Base-by-base conservation (phyloP, 2,113 vertebrate genomes). In the Sinocyclocheilus maitianheensis region DNA sequence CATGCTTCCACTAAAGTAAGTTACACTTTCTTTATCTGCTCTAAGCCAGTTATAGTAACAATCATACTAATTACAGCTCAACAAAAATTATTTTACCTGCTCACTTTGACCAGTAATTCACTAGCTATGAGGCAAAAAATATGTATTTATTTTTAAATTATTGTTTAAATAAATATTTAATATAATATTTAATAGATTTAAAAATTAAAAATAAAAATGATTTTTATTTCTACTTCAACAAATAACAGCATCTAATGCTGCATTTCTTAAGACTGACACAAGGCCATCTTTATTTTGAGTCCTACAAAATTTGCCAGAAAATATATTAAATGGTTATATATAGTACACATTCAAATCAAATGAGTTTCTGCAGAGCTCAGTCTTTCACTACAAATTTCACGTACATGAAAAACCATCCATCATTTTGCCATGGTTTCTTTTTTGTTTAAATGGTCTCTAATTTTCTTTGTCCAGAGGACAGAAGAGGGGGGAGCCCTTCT, bases 371-470 rank as follows among this genome's bases (percentile, higher is more conserved):
- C 58, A 81, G 6, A 81, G 22, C 6, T 63, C 60, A 16, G 12
- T 30, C 7, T 67, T 83, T 34, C 5, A 72, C 55, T 83, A 37
- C 18, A 40, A 83, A 72, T 12, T 12, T 83, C 3, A 43, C 24
- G 7, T 81, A 30, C 8, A 46, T 81, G 3, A 63, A 65, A 81
- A 81, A 46, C 10, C 60, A 71, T 53, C 46, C 46, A 72, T 83
- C 43, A 30, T 16, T 48, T 69, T 83, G 24, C 46, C 20, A 69
- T 18, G 7, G 37, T 67, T 20, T 16, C 37, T 87, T 89, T 92
- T 93, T 92, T 90, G 67, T 79, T 40, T 89, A 92, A 91, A 92
- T 93, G 89, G 89, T 86, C 86, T 89, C 58, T 89, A 89, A 93
- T 62, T 62, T 89, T 91, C 88, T 89, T 89, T 91, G 92, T 92